Evolutionary conservation across 1,140 invertebrate species (phyloP), one percentile per base, ranked within the genome.

Genomic region (Drosophila nannoptera): DNA sequence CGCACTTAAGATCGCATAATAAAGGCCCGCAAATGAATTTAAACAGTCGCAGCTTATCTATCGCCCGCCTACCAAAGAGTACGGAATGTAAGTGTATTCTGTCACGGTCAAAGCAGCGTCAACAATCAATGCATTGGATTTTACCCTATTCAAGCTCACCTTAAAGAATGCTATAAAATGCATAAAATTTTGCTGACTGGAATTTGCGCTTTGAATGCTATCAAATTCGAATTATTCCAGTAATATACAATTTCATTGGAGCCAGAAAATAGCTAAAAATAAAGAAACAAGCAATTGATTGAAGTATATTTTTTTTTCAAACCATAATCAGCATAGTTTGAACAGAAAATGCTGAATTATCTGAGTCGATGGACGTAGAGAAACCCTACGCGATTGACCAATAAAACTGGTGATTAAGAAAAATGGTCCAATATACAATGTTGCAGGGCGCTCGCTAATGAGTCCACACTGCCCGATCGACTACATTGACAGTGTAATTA

Each of bases 1-100:
- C 43, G 46, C 58, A 52, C 38, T 58, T 72, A 22, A 48, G 55
- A 68, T 58, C 58, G 29, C 49, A 55, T 45, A 53, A 43, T 43
- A 33, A 46, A 53, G 14, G 16, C 12, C 12, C 33, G 32, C 14
- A 66, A 54, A 60, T 59, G 36, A 14, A 32, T 67, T 36, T 46
- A 54, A 45, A 43, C 9, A 45, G 31, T 22, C 8, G 29, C 6
- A 7, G 55, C 63, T 66, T 70, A 66, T 70, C 68, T 53, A 45
- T 43, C n/a, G 22, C 12, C 16, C 31, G 4, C 16, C 32, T 12
- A 2, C 11, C 16, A 9, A 11, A 43, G 12, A 31, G 35, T 35
- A 35, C 8, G 40, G 35, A 65, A 59, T 59, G 42, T 16, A 40
- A 31, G 33, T 38, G 40, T 35, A 52, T 12, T 48, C 31, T 16